Conservation (phyloP, 2,113 vertebrate species). For the Aptenodytes patagonicus region DNA sequence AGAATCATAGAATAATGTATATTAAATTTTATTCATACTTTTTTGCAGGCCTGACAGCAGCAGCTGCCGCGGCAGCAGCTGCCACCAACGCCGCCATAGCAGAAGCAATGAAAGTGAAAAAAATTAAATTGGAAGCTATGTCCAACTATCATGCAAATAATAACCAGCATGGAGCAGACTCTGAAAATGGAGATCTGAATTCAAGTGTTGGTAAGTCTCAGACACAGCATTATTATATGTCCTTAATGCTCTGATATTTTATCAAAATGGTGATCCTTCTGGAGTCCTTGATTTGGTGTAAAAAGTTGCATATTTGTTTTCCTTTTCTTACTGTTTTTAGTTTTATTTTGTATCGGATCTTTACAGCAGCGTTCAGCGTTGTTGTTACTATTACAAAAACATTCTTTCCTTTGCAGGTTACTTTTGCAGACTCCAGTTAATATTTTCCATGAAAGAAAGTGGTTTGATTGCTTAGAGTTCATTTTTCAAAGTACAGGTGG, state of each 20-base stretch:
- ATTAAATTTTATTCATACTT: slow-evolving; percentile 60
- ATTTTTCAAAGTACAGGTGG: slow-evolving; percentile 62
- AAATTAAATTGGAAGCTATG: slow-evolving; percentile 99
- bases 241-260: not conserved
- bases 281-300: not conserved
- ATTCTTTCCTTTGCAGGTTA: slow-evolving; percentile 10
- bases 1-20: slow-evolving; percentile 23
- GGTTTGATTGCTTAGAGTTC: slow-evolving; percentile 56
- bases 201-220: slow-evolving; percentile 90
- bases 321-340: not conserved
- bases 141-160: slow-evolving; percentile 94
- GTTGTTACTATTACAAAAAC: slow-evolving; percentile 18
- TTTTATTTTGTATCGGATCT: not conserved
- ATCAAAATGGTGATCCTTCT: not conserved
- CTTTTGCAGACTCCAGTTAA: slow-evolving; percentile 22
- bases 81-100: slow-evolving; percentile 97
- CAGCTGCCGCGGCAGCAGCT: slow-evolving; percentile 90
- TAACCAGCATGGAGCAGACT: slow-evolving; percentile 90
- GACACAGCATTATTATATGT: not conserved
- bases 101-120: slow-evolving; percentile 99
- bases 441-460: slow-evolving; percentile 45
- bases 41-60: slow-evolving; percentile 91
- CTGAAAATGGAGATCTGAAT: slow-evolving; percentile 96
- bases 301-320: not conserved
- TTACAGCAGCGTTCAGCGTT: not conserved